Evolutionary conservation across 64 coral and sea anemone species (phyloP), one percentile per base, ranked within the genome.

Genomic region (Pocillopora verrucosa): DNA sequence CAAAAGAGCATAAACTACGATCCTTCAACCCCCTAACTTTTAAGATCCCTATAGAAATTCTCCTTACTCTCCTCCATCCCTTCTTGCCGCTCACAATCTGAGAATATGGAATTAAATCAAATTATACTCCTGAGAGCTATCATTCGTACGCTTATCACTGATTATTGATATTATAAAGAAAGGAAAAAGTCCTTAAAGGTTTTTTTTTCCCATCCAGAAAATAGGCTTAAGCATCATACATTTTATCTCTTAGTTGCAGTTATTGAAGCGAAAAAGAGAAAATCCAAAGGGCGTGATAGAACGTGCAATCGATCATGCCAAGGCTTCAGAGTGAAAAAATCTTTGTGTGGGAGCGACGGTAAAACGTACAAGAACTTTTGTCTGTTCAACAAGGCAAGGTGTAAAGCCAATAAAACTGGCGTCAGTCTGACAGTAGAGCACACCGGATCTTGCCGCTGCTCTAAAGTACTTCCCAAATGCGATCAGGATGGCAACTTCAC

Each of bases 281-380:
- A 79, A 75, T 57, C 67, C 12, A 92, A 87, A 60, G 3, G 13
- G 11, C 61, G 45, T 11, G 61, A 14, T 0, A 65, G 35, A 92
- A 57, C n/a, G n/a, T 92, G 90, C 65, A 70, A 65, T 13, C 70
- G 56, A 70, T 25, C 75, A 0, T 92, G 90, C 58, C 36, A 60
- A 51, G 41, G 41, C 41, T 51, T 4, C 38, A 87, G 56, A 13
- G 30, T 24, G 20, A 58, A 78, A 2, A 77, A 41, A 7, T 92
- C 92, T 0, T 88, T 97, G 5, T 97, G 95, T 75, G 95, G 91
- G 24, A 93, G 91, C 72, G 89, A 97, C 73, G 82, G 91, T 3
- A 79, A 80, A 24, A 93, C 91, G 2, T 97, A 97, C 26, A 64
- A 69, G 41, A 97, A 91, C 73, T 20, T 56, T 10, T 97, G 95